Conservation (phyloP, 1,140 invertebrate genomes). For the Tachypleus tridentatus region DNA sequence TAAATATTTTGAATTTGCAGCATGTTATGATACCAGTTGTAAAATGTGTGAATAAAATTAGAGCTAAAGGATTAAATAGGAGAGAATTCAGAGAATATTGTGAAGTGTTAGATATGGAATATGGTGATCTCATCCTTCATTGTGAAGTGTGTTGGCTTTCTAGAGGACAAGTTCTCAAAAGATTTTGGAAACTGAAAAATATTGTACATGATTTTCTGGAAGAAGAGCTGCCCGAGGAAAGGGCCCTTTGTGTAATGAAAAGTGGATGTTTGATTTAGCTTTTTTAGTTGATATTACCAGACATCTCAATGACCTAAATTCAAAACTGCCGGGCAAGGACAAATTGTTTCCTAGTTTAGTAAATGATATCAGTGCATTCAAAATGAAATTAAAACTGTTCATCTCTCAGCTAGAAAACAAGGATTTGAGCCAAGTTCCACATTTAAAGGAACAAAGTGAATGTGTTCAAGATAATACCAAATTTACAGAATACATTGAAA, state of each 20-base stretch:
- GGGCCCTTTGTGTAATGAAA: background rate
- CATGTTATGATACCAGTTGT: no score
- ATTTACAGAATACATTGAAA: constrained; percentile 3
- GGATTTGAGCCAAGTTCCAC: background rate
- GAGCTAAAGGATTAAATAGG: background rate
- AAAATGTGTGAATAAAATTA: background rate
- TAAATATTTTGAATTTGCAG: no score
- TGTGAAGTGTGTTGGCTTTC: background rate
- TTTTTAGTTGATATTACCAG: no score
- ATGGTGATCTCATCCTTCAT: background rate
- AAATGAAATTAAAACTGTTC: constrained; percentile 7
- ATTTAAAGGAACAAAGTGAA: constrained; percentile 3
- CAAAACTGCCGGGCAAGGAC: constrained; percentile 1
- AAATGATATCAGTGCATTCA: constrained; percentile 7
- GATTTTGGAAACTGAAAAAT: no score
- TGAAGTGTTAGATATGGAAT: constrained; percentile 1
- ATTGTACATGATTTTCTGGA: background rate
- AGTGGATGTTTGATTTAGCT: no score
- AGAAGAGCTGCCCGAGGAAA: background rate
- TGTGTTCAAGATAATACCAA: constrained; percentile 4
- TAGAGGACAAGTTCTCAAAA: no score
- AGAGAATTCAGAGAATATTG: background rate
- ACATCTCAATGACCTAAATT: constrained; percentile 4
- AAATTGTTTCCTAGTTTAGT: constrained; percentile 4
- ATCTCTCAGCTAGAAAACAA: background rate